Evolutionary conservation across 2,888 invertebrate species (phyloP).

Genomic region (Coenonympha glycerion): DNA sequence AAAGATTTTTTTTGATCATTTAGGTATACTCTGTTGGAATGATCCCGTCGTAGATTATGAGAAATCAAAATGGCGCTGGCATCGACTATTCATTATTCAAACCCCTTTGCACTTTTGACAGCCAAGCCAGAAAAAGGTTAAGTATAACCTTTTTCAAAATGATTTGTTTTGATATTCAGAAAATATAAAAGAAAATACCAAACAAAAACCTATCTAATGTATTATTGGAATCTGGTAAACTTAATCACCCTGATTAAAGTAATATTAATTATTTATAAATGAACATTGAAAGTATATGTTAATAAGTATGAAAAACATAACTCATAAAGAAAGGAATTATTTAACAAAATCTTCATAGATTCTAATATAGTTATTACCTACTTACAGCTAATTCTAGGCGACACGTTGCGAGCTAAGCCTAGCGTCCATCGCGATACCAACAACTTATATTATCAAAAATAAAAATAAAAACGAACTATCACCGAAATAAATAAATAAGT

Average conservation of each 20-base stretch:
- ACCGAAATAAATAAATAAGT: neutral
- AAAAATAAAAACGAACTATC: neutral
- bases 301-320: neutral
- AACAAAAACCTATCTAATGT: neutral
- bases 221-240: conserved; percentile 6
- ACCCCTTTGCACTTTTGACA: too few species aligned
- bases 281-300: neutral
- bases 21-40: too few species aligned
- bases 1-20: too few species aligned
- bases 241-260: neutral
- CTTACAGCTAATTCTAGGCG: conserved; percentile 1
- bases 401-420: neutral
- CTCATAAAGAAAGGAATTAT: neutral
- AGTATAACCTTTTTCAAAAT: too few species aligned
- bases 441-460: too few species aligned
- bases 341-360: neutral
- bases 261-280: too few species aligned
- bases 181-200: neutral
- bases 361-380: conserved; percentile 3
- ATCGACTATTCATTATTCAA: too few species aligned
- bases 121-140: too few species aligned
- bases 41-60: too few species aligned
- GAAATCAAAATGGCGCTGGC: too few species aligned
- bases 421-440: neutral
- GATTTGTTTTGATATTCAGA: neutral